Base-by-base conservation (phyloP, 2,888 invertebrate genomes). In the Alsophila aescularia region DNA sequence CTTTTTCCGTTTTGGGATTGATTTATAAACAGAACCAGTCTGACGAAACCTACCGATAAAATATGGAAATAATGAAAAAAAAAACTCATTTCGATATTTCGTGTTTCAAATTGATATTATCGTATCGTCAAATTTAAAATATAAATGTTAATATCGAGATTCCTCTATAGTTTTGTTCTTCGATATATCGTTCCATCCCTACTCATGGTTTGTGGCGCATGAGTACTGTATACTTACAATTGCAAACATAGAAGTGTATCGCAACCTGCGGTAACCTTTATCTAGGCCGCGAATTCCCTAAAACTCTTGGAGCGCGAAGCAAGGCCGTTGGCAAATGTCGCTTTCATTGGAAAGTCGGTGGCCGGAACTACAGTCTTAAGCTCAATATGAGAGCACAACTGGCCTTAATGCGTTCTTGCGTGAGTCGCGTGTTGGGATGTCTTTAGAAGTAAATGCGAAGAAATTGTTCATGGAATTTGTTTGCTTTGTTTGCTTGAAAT, bases 301-400 rank as follows among this genome's bases (percentile, higher is more conserved):
- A 66, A 70, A 63, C 60, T 67, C 52, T 61, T 69, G 67, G 64
- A 64, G 72, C 73, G 70, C 75, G 75, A 75, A 75, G 73, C 72
- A 70, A 73, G 74, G 70, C 72, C 73, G 67, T 60, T 62, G 53
- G 21, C 21, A 49, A 54, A 68, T 73, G 78, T 81, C 82, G 81
- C 89, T 88, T 88, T 88, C 89, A 83, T 81, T 87, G 81, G 89
- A 89, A 90, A 90, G 87, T 81, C 63, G 42, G 47, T 65, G 73
- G 70, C 79, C 85, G 86, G 87, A 84, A 83, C 83, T 68, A 32
- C 34, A 9, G 39, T 41, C 40, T 48, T 41, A 31, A 41, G 21
- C 16, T 21, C 45, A 24, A 35, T 44, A 35, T 41, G 34, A 56
- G 52, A 52, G 32, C n/a, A 54, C 24, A 13, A n/a, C 34, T 41